Percentiles rank a stretch among this genome's conserved stretches.
Evolutionary conservation across 2,888 invertebrate species (phyloP).

Genomic region (Esperia sulphurella): DNA sequence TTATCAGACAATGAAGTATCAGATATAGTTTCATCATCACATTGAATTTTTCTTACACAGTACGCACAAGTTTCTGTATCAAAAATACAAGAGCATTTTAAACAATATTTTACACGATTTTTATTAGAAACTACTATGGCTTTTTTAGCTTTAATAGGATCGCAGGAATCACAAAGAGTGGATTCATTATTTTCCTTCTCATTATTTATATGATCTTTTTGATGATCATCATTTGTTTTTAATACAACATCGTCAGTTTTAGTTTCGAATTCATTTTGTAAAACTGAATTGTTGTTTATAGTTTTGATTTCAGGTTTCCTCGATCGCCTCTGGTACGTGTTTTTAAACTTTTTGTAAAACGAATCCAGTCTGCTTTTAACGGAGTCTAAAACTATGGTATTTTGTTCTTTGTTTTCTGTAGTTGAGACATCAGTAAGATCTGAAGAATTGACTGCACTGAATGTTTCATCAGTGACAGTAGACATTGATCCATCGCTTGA

Average conservation of each 20-base stretch:
- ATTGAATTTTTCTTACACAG: slow-evolving; percentile 21
- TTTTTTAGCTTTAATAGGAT: slow-evolving; percentile 11
- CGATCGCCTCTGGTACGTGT: slow-evolving; percentile 11
- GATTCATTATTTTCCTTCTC: slow-evolving; percentile 14
- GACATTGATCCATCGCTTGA: neutral
- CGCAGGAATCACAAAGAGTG: slow-evolving; percentile 3
- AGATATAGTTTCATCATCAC: too few species aligned
- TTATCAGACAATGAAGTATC: too few species aligned
- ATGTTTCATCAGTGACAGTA: neutral
- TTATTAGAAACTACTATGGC: slow-evolving; percentile 25
- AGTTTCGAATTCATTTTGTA: neutral
- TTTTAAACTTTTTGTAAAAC: slow-evolving; percentile 36
- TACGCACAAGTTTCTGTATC: slow-evolving; percentile 36
- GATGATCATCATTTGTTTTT: slow-evolving; percentile 8
- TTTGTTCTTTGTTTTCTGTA: slow-evolving; percentile 13
- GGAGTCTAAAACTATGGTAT: slow-evolving; percentile 8
- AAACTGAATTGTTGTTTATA: neutral
- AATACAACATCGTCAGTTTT: neutral
- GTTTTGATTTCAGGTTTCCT: neutral
- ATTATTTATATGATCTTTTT: slow-evolving; percentile 6
- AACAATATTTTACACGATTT: slow-evolving; percentile 36
- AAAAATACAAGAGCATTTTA: slow-evolving; percentile 42
- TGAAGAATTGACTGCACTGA: neutral
- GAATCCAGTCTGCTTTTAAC: slow-evolving; percentile 18
- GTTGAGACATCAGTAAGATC: slow-evolving; percentile 1